These are phyloP conservation scores for Hesperia comma DNA, from an alignment of 2,888 invertebrate species.

Conservation along the genomic window DNA sequence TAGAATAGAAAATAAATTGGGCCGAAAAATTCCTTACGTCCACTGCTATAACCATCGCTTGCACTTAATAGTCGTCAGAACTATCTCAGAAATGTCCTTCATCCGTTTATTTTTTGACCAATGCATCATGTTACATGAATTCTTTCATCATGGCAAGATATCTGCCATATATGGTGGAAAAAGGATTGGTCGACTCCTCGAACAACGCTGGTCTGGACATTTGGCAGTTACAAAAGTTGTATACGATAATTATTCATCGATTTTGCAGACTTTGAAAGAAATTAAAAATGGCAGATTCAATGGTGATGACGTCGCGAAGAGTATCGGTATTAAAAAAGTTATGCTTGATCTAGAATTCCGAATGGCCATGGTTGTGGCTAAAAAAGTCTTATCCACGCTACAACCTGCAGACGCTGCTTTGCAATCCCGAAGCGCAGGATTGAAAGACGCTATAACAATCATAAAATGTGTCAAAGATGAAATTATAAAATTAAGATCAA, in stretches of 20 bases:
- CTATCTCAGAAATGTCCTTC: constrained; percentile 37
- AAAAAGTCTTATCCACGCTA: too few species aligned
- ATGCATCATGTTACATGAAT: constrained; percentile 40
- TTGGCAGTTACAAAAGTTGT: constrained; percentile 36
- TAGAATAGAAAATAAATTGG: constrained; percentile 39
- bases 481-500: too few species aligned
- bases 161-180: constrained; percentile 37
- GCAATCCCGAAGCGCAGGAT: constrained; percentile 36
- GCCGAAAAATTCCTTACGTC: constrained; percentile 41
- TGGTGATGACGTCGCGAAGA: constrained; percentile 40
- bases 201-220: constrained; percentile 40
- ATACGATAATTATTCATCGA: constrained; percentile 16
- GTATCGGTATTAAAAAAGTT: constrained; percentile 40
- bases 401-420: constrained; percentile 32
- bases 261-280: constrained; percentile 19
- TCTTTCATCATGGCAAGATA: constrained; percentile 40
- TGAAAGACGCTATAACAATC: constrained; percentile 36
- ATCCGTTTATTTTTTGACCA: constrained; percentile 38
- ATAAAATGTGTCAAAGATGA: constrained; percentile 35
- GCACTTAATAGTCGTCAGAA: constrained; percentile 39
- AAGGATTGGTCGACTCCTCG: constrained; percentile 36
- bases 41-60: constrained; percentile 41
- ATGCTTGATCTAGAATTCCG: constrained; percentile 41
- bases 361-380: constrained; percentile 38
- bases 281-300: constrained; percentile 33